A percentile compares a stretch with the other conserved stretches of the same genome.
phyloP scores from a whole-genome alignment of 2,888 invertebrate genomes.

The Lochmaea capreae region DNA sequence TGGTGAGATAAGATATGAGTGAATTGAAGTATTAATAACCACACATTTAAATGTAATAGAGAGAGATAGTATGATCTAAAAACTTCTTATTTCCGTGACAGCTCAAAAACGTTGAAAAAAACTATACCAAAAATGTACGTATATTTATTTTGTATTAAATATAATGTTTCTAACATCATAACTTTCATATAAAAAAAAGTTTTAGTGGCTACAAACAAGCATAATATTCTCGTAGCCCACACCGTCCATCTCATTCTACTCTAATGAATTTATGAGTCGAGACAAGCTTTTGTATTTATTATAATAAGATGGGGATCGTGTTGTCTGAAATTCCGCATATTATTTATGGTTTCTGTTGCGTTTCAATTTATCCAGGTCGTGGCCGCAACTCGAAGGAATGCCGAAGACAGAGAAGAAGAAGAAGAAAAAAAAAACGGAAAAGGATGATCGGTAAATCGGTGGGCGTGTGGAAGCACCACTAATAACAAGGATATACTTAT shows the following conservation, averaged over 20 bases:
- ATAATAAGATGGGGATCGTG: constrained; percentile 60
- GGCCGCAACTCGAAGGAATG: constrained; percentile 17
- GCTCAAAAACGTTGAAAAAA: not conserved
- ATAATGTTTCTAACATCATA: not conserved
- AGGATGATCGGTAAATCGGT: constrained; percentile 45
- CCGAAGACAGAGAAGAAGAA: constrained; percentile 24
- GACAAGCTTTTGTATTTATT: constrained; percentile 59
- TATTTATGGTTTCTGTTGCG: constrained; percentile 64
- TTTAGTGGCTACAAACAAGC: constrained; percentile 4
- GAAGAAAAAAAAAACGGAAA: constrained; percentile 21
- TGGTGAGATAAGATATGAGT: too few relatives aligned
- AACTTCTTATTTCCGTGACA: too few relatives aligned
- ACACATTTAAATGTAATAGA: too few relatives aligned
- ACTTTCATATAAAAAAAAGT: not conserved
- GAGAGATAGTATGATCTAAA: too few relatives aligned
- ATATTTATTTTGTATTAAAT: not conserved
- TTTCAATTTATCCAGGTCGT: constrained; percentile 61
- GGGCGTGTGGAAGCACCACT: constrained; percentile 64
- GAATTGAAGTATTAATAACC: too few relatives aligned
- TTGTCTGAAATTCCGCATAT: constrained; percentile 63
- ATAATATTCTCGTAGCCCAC: constrained; percentile 9
- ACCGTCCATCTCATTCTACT: constrained; percentile 23
- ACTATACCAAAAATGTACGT: not conserved
- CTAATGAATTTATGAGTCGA: constrained; percentile 53
- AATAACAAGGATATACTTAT: constrained; percentile 61